Evolutionary conservation across 2,888 invertebrate genomes (phyloP), one percentile per base, ranked within the genome.

Genomic region (Mesopsocus fuscifrons): DNA sequence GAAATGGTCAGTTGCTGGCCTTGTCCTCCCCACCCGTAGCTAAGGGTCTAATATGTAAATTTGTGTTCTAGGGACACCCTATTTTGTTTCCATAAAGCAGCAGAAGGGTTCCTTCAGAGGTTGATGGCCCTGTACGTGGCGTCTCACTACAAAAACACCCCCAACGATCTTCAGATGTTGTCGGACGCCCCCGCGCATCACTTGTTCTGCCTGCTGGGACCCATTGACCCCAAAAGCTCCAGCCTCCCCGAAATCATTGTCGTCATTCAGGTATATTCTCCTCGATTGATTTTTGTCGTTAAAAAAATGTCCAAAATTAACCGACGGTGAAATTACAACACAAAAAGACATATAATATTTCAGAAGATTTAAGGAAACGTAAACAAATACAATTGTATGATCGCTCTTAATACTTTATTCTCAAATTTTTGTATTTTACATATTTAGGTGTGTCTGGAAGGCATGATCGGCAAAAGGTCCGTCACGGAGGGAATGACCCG

Each of bases 121-220:
- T 59, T 99, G 8, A 88, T 98, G 50, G 74, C 89, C 11, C 75
- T 99, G 34, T 95, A 91, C 58, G 97, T 97, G 0, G 77, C 98
- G 0, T 95, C 97, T 4, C 98, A 98, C 66, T 98, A 99, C 59
- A 98, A 97, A 77, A 99, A 98, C 66, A 87, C 87, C 44, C 98
- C 98, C 0, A 95, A 99, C 63, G 98, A 99, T 66, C 68, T 98
- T 33, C 97, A 98, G 66, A 78, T 98, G 72, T 72, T 99, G 66
- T 91, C 95, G 11, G 98, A 99, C 63, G 97, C 98, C 13, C 97
- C 98, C 0, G 94, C 94, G 1, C 98, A 99, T 64, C 88, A 94
- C 59, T 62, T 99, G 44, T 99, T 97, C 64, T 94, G 92, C 50
- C 66, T 99, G 31, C 66, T 97, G 48, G 84, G 85, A 0, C 95